Evolutionary conservation across 1,140 invertebrate species (phyloP), one percentile per base, ranked within the genome.

Genomic region (Lordiphosa clarofinis): DNA sequence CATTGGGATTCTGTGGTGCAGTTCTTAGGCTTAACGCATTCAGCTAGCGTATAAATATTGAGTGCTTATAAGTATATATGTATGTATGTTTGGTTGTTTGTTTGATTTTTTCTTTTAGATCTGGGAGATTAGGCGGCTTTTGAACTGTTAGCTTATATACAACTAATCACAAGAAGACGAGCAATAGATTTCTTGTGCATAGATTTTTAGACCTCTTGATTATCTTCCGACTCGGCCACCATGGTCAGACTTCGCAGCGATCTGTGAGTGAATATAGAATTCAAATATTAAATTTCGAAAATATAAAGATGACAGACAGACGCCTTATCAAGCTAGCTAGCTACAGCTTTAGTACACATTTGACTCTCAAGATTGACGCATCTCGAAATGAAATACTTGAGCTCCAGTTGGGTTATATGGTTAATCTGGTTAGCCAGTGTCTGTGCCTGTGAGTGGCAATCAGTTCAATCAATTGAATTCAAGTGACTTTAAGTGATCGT

Each of bases 171-270:
- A 86, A 84, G 78, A 84, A 71, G 64, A 54, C 66, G 64, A 56
- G 37, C 40, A 56, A 65, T 59, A 59, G 55, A 62, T 56, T 31
- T 58, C 60, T 63, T 72, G 68, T 63, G 64, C 50, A 37, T 50
- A 24, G 11, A 21, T 11, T 46, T 47, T 60, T 70, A 82, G 56
- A 82, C 78, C 73, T 84, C 78, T 75, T 82, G 78, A 46, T 84
- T 82, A 54, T 84, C 78, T 62, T 86, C 75, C 10, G 81, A 75
- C 64, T 87, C 86, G 54, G 67, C 81, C 50, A 86, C 86, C 69
- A 86, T 86, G 58, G 76, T 88, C 50, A 88, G 81, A 75, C 86
- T 88, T 63, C 86, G 81, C 68, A 88, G 66, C 43, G 86, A 88
- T 87, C 86, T 88, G 62, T 54, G 37, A 21, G 5, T 39, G 4